Evolutionary conservation across 2,888 invertebrate species (phyloP).

Genomic region (Eumerus sabulonum): DNA sequence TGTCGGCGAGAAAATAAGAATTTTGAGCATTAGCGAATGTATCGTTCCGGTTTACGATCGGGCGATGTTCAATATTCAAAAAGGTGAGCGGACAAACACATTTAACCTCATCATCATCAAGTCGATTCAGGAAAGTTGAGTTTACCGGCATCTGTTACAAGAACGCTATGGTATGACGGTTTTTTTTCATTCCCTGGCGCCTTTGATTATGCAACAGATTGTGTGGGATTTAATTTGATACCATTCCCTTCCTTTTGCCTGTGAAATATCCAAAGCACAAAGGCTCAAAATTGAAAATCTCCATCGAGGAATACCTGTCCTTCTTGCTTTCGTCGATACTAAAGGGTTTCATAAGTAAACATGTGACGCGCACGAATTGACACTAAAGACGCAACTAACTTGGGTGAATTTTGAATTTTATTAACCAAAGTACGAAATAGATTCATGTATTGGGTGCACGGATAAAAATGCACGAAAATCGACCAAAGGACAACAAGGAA

Average conservation of each 20-base stretch:
- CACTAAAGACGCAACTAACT: too few relatives aligned
- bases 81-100: slow-evolving; percentile 30
- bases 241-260: not conserved
- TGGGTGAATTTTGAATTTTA: too few relatives aligned
- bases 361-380: too few relatives aligned
- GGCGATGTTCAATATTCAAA: slow-evolving; percentile 65
- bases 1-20: too few relatives aligned
- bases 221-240: too few relatives aligned
- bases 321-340: too few relatives aligned
- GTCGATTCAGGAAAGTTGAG: not conserved
- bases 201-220: too few relatives aligned
- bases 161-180: not conserved
- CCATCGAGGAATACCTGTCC: too few relatives aligned
- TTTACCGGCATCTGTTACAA: slow-evolving; percentile 6
- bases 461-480: slow-evolving; percentile 29
- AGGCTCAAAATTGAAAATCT: too few relatives aligned
- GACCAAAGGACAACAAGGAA: not conserved
- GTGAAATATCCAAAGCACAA: too few relatives aligned
- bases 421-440: not conserved
- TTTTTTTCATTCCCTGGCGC: slow-evolving; percentile 5
- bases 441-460: slow-evolving; percentile 35
- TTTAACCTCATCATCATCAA: slow-evolving; percentile 28
- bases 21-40: slow-evolving; percentile 21
- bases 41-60: slow-evolving; percentile 54
- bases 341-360: too few relatives aligned